Percentiles rank a stretch among this genome's conserved stretches.
These are phyloP conservation scores for Falco cherrug DNA, from an alignment of 2,797 vertebrate species.

Conservation along the genomic window DNA sequence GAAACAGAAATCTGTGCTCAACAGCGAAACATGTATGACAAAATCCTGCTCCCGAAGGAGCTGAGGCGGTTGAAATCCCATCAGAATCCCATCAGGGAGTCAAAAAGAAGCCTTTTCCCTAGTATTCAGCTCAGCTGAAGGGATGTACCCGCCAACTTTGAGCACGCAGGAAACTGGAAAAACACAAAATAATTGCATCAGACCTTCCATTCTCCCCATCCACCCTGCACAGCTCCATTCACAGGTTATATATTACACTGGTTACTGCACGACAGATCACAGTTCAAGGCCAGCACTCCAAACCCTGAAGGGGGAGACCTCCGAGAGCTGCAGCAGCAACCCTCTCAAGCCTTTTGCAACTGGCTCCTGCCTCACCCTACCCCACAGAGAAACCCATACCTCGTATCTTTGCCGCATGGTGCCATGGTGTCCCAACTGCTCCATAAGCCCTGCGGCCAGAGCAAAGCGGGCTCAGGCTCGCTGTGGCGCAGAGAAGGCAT, in stretches of 20 bases:
- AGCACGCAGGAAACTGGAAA: neutral
- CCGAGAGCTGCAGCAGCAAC: neutral
- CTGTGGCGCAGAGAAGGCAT: fast-evolving
- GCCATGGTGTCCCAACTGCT: neutral
- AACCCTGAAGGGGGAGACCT: neutral
- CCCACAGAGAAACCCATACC: neutral
- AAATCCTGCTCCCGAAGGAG: neutral
- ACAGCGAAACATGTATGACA: neutral
- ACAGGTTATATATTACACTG: neutral
- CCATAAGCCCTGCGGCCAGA: neutral
- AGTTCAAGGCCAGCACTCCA: neutral
- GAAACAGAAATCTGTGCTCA: neutral
- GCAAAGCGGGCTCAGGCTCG: neutral
- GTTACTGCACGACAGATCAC: neutral
- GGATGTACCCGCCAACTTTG: neutral
- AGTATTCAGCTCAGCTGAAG: neutral
- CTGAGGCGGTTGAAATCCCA: neutral
- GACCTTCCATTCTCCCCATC: neutral
- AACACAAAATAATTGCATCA: neutral
- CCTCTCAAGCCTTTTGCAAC: neutral
- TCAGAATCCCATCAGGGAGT: neutral
- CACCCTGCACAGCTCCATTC: neutral
- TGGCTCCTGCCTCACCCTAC: neutral
- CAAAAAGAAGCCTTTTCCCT: neutral
- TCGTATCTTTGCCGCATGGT: neutral